phyloP scores from a whole-genome alignment of 2,797 vertebrate species.

The Sitta carolinensis region DNA sequence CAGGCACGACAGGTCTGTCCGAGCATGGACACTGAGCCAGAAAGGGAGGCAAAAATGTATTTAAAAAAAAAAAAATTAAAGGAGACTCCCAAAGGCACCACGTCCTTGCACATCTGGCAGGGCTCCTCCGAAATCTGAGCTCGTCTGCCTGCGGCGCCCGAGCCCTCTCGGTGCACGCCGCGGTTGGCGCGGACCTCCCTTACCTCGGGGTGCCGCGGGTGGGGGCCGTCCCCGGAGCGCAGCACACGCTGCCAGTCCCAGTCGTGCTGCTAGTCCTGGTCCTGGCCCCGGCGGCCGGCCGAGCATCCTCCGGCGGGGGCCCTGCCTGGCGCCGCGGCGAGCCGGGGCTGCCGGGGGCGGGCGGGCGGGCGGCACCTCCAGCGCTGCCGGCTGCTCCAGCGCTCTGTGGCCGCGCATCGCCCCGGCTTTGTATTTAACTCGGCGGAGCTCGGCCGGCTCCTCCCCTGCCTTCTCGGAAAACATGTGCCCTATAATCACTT shows the following conservation, averaged over 20 bases:
- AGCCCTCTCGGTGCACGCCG: not conserved
- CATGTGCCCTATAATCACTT: not conserved
- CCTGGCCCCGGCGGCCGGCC: not conserved
- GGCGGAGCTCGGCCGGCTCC: not conserved
- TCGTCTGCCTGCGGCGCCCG: not conserved
- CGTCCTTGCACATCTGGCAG: not conserved
- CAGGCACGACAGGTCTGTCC: not conserved
- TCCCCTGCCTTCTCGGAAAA: slow-evolving; percentile 40
- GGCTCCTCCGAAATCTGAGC: not conserved
- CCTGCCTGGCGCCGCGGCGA: slow-evolving; percentile 28
- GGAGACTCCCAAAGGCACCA: not conserved
- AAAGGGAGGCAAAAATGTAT: not conserved
- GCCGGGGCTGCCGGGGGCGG: slow-evolving; percentile 3
- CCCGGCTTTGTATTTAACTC: not conserved
- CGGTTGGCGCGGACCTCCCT: not conserved
- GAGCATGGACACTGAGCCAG: not conserved
- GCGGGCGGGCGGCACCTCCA: not conserved
- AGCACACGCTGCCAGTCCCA: not conserved
- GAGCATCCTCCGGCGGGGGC: slow-evolving; percentile 22
- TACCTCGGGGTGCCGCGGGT: not conserved
- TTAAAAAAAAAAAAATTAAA: not conserved
- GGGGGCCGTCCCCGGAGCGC: not conserved
- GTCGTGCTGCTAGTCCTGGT: not conserved
- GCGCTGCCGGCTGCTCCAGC: not conserved
- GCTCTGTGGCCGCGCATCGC: not conserved